Evolutionary conservation across 2,797 vertebrate species (phyloP), one percentile per base, ranked within the genome.

Genomic region (Neoniphon sammara): DNA sequence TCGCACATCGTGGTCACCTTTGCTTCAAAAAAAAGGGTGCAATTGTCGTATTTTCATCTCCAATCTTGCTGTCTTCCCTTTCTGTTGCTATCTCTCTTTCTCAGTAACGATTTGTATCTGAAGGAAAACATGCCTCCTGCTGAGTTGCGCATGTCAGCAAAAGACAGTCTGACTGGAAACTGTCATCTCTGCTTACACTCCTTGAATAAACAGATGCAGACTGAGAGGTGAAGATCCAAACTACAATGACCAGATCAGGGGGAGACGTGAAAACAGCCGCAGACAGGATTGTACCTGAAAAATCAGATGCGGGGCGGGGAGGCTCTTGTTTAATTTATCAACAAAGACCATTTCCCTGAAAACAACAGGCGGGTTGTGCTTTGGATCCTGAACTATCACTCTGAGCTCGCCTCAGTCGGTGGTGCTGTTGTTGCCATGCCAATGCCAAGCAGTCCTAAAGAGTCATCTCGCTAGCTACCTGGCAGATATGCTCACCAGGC

Each of bases 371-470:
- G 5, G 55, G 14, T 17, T 54, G 73, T 46, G 55, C 58, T 80
- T 68, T 66, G 59, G 79, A 74, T 78, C 73, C 39, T 81, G 57
- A 83, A 70, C 71, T 39, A 60, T 77, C 49, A 49, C 21, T 70
- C 52, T 68, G 23, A 6, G 1, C 20, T 61, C 9, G 9, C 72
- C 76, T 73, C 70, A 70, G 66, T 59, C 63, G 15, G n/a, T 0
- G 4, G 31, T 59, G 72, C 74, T 65, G 66, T 72, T 78, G 86
- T 85, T 89, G 80, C 78, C 78, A 89, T 89, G 85, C 74, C 80
- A 85, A 82, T 80, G 62, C 54, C 76, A 68, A 83, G 66, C 53
- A 86, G 62, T 56, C 52, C 64, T 76, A 78, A 85, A 81, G 75
- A 75, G 80, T 78, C 56, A 9, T 7, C 58, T 79, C 54, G 65